Evolutionary conservation across 2,797 vertebrate genomes (phyloP).

Genomic region (Uromys caudimaculatus): DNA sequence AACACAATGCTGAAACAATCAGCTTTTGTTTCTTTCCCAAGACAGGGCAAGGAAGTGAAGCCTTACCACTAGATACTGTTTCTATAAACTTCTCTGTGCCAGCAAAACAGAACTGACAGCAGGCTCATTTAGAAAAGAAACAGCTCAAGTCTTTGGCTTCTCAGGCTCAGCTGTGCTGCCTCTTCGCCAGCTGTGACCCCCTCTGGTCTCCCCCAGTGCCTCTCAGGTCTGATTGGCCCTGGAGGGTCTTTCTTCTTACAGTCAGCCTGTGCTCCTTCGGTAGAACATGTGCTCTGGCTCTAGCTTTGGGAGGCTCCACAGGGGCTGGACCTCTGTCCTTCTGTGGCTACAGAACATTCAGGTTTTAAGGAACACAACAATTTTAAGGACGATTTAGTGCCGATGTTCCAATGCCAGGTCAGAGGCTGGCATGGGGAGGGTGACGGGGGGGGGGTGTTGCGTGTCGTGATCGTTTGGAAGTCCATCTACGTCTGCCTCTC

Average conservation of each 20-base stretch:
- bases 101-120: not conserved
- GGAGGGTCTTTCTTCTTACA: not conserved
- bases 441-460: fast-evolving
- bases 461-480: fast-evolving
- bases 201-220: no score
- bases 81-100: not conserved
- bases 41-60: not conserved
- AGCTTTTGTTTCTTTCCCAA: conserved; percentile 26
- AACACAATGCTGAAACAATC: conserved; percentile 36
- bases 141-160: not conserved
- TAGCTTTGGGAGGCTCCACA: not conserved
- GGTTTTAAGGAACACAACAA: not conserved
- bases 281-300: not conserved
- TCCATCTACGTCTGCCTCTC: not conserved
- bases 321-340: not conserved
- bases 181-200: fast-evolving
- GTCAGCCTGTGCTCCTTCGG: not conserved
- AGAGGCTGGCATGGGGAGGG: not conserved
- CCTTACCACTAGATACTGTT: fast-evolving
- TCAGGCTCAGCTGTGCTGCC: not conserved
- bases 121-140: not conserved
- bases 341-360: fast-evolving
- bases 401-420: not conserved
- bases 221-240: not conserved
- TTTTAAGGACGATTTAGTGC: no score